Base-by-base conservation (phyloP, 2,113 vertebrate species). In the Dipodomys spectabilis region DNA sequence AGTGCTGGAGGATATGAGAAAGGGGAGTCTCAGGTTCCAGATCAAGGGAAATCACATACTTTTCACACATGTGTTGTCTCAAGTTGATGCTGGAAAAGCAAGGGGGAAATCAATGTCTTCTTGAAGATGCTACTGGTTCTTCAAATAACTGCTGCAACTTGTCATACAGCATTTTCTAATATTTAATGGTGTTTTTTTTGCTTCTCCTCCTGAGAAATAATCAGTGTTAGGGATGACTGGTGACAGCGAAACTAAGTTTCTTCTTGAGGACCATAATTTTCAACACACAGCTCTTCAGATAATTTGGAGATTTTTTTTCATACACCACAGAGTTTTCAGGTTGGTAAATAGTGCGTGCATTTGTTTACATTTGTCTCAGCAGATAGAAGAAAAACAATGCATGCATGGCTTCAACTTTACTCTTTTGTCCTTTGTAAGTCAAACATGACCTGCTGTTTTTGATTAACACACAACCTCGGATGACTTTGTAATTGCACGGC, bases 361-460 rank as follows among this genome's bases (percentile, higher is more conserved):
- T 68, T 49, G 35, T 71, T 83, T 88, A 72, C 49, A 83, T 88
- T 83, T 94, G 67, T 90, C 79, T 68, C 74, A 45, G 6, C 12
- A 23, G 35, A 78, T 84, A 88, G 57, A 91, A 82, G 19, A 62
- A 90, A 77, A 80, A 74, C 44, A 12, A 90, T 64, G 9, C 12
- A 74, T 23, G 11, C 32, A 20, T 80, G 64, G 74, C 13, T 64
- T 20, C 65, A 67, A 65, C 35, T 65, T 97, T 77, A 22, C 15
- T 77, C 11, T 82, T 44, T 53, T 69, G 22, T 74, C 69, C 35
- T 93, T 93, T 87, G 39, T 60, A 87, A 91, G 4, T 78, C 73
- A 87, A 69, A 96, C 69, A 72, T 20, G 35, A 94, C 78, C 69
- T 35, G 78, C 94, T 95, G 92, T n/a, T 95, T 96, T 69, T 95